A percentile compares a stretch with the other conserved stretches of the same genome.
Evolutionary conservation across 2,888 invertebrate species (phyloP).

Genomic region (Magallana nippona): DNA sequence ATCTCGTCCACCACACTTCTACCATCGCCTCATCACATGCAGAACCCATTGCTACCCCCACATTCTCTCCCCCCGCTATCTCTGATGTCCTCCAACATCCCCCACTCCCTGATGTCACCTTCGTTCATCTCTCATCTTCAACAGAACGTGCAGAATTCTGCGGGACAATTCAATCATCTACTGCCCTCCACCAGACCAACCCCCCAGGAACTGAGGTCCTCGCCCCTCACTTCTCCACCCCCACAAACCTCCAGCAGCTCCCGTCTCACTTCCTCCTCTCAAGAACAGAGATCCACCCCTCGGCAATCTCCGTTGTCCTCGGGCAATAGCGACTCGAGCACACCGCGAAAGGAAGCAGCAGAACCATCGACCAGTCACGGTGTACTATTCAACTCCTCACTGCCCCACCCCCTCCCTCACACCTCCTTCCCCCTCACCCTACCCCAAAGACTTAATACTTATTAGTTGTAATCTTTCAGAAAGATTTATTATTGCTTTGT

Average conservation of each 20-base stretch:
- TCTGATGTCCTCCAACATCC: background rate
- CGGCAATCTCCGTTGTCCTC: background rate
- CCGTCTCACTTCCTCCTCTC: conserved; percentile 17
- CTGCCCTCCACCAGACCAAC: conserved; percentile 9
- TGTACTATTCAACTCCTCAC: background rate
- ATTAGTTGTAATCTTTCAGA: background rate
- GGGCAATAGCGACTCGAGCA: background rate
- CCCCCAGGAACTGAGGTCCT: conserved; percentile 4
- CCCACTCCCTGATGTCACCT: conserved; percentile 6
- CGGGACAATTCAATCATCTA: background rate
- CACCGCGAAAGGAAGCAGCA: conserved; percentile 9
- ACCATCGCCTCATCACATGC: conserved; percentile 10
- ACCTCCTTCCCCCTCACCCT: background rate
- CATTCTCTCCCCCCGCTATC: background rate
- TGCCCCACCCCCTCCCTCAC: background rate
- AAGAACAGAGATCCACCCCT: conserved; percentile 26
- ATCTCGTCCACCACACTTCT: conserved; percentile 16
- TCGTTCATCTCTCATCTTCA: conserved; percentile 28
- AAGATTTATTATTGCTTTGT: background rate
- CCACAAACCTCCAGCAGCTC: conserved; percentile 13
- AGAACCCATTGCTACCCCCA: background rate
- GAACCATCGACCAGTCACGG: background rate
- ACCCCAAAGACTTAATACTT: background rate
- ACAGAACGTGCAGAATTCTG: background rate
- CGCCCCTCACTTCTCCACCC: background rate